phyloP scores from a whole-genome alignment of 2,113 vertebrate genomes.

The Fregetta grallaria region DNA sequence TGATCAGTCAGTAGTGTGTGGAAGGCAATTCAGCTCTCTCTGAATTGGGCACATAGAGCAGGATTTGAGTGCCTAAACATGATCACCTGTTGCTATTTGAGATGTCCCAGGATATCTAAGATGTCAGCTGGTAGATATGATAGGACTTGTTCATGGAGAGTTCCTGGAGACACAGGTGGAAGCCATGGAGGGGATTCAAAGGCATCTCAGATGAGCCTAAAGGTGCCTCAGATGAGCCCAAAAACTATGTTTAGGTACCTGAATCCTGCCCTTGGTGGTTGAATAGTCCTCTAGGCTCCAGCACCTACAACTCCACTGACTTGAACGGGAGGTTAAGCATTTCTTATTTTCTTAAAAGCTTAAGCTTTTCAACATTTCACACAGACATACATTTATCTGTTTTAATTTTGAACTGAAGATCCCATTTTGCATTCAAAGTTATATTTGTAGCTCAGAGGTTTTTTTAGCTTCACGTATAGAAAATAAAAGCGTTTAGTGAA shows the following conservation, averaged over 20 bases:
- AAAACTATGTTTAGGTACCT: neutral
- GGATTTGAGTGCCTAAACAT: neutral
- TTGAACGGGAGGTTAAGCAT: neutral
- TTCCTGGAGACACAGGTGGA: neutral
- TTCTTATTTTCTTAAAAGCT: neutral
- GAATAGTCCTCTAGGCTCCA: neutral
- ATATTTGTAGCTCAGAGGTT: neutral
- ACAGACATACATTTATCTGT: neutral
- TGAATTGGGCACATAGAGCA: neutral
- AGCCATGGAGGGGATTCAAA: neutral
- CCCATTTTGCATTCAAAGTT: neutral
- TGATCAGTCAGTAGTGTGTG: neutral
- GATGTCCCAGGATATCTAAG: neutral
- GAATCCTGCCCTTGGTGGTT: neutral
- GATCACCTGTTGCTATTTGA: neutral
- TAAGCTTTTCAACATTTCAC: neutral
- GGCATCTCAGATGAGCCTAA: neutral
- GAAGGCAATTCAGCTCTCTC: neutral
- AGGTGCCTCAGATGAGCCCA: neutral
- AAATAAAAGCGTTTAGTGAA: neutral
- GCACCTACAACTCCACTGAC: neutral
- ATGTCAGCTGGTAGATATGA: no score
- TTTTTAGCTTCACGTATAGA: neutral
- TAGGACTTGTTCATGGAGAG: accelerated
- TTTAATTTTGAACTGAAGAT: neutral